phyloP scores from a whole-genome alignment of 2,888 invertebrate genomes.

The Zelleria hepariella region DNA sequence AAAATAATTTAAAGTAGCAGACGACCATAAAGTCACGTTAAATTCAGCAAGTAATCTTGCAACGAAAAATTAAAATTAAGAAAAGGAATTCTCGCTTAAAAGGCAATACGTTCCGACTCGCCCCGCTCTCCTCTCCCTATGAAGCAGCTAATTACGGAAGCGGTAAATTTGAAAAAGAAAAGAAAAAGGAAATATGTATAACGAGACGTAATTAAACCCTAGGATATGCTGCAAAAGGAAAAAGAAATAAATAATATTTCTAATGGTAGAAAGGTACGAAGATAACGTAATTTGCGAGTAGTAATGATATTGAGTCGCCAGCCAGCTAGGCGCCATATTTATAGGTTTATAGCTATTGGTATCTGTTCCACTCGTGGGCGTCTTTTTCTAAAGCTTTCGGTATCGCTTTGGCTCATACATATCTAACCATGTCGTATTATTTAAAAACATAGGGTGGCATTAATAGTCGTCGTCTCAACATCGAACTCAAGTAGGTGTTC shows the following conservation, averaged over 20 bases:
- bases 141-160: constrained; percentile 24
- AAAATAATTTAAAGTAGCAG: neutral
- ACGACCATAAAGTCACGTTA: neutral
- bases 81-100: constrained; percentile 16
- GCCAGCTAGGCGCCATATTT: too few species aligned
- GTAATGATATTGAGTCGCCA: too few species aligned
- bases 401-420: too few species aligned
- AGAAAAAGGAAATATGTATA: constrained; percentile 32
- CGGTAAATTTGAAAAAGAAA: constrained; percentile 32
- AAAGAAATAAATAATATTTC: constrained; percentile 15
- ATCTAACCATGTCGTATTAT: too few species aligned
- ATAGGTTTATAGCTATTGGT: too few species aligned
- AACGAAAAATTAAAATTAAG: constrained; percentile 23
- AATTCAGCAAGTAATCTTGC: constrained; percentile 19
- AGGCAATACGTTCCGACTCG: constrained; percentile 5
- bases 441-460: too few species aligned
- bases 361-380: too few species aligned
- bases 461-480: too few species aligned
- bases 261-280: neutral
- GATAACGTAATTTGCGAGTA: too few species aligned
- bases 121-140: constrained; percentile 7
- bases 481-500: too few species aligned
- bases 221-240: constrained; percentile 17
- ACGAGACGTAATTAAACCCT: constrained; percentile 32
- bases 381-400: too few species aligned